Evolutionary conservation across 64 coral and sea anemone genomes (phyloP), one percentile per base, ranked within the genome.

Genomic region (Acropora yongei): DNA sequence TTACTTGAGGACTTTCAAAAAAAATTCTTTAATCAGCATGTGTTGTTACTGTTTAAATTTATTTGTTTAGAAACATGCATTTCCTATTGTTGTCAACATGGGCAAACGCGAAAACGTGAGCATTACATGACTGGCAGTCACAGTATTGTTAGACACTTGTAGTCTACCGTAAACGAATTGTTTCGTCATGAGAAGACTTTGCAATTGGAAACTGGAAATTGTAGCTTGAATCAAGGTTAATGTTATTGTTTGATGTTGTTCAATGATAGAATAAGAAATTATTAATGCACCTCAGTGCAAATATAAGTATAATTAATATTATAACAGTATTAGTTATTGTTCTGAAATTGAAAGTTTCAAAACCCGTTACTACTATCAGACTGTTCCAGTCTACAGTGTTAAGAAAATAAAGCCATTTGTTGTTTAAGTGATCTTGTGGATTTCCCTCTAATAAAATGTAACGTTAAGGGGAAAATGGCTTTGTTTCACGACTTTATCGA

Each of bases 71-170:
- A 43, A 58, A 60, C 51, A 82, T 44, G 60, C 49, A 82, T 44
- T 80, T 47, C 51, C 51, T 53, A 55, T 80, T 77, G 75, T 48
- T 47, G 16, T 80, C 17, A 80, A 53, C 39, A 80, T 58, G 39
- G 19, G n/a, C 79, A 82, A 82, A 82, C 60, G 17, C 60, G 50
- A 82, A 82, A 82, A 60, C 39, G 79, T 58, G 60, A 82, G 41
- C 46, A 77, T 42, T 46, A 48, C 30, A 55, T 44, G 41, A 77
- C 30, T 42, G 75, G 75, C 12, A 5, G 63, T 68, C 5, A 68
- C 10, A 13, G 12, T 68, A 68, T 68, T 14, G 12, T 68, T 68
- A 18, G 63, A 68, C 63, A 68, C 63, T 68, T 68, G 63, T 68
- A 14, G 63, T 6, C 11, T 68, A 68, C 63, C 63, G 17, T 68